Evolutionary conservation across 30 jellyfish, hydroid and myxozoan species (phyloP).

Genomic region (Pseudorhiza aurosa): DNA sequence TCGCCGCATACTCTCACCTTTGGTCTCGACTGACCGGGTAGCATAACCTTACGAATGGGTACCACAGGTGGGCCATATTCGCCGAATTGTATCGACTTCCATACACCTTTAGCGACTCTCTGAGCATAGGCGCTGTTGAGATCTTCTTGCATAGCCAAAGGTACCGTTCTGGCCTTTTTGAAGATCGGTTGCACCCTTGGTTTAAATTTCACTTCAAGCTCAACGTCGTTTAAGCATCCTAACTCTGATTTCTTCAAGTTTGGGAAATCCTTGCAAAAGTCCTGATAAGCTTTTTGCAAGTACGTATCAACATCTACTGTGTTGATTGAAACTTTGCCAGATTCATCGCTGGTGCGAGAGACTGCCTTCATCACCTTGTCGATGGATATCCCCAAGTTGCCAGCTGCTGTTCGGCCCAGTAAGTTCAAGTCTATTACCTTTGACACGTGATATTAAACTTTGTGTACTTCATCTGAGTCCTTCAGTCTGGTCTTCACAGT

Average conservation of each 20-base stretch:
- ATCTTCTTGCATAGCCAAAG: neutral
- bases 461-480: constrained; percentile 6
- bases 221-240: constrained; percentile 1
- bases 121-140: neutral
- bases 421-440: constrained; percentile 22
- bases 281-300: neutral
- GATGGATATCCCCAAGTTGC: constrained; percentile 28
- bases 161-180: neutral
- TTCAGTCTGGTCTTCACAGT: neutral
- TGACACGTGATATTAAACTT: constrained; percentile 1
- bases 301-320: neutral
- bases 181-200: neutral
- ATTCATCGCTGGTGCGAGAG: too few relatives aligned
- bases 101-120: neutral
- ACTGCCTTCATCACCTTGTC: neutral
- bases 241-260: neutral
- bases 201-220: constrained; percentile 2
- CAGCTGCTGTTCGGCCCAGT: constrained; percentile 26
- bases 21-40: neutral
- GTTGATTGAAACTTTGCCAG: too few relatives aligned
- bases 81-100: neutral
- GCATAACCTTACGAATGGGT: neutral
- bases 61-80: constrained; percentile 3
- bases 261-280: neutral
- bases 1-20: constrained; percentile 12